A percentile compares a stretch with the other conserved stretches of the same genome.
Conservation (phyloP, 2,113 vertebrate species). For the Coturnix japonica region DNA sequence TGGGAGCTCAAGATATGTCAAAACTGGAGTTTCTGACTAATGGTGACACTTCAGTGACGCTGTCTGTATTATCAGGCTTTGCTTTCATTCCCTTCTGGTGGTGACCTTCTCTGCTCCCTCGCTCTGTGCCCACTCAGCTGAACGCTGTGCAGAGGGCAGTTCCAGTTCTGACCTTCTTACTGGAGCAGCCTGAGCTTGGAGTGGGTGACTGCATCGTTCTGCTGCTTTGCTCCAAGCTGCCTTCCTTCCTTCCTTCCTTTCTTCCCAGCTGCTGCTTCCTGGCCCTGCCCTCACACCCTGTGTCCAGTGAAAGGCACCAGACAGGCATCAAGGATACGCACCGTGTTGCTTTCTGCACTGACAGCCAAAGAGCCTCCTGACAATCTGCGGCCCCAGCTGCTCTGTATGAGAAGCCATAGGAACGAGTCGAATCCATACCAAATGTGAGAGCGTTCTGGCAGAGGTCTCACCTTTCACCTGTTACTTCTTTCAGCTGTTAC, state of each 20-base stretch:
- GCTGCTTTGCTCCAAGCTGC: background rate
- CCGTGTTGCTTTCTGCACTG: fast-evolving
- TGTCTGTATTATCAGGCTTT: background rate
- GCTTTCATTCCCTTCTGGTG: background rate
- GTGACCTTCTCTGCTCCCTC: background rate
- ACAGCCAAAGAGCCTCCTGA: constrained; percentile 59
- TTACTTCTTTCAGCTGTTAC: background rate
- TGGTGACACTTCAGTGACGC: background rate
- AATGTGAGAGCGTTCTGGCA: background rate
- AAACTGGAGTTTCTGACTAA: background rate
- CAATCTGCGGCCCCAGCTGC: constrained; percentile 40
- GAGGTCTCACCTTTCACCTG: fast-evolving
- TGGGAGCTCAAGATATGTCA: background rate
- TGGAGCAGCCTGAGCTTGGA: background rate
- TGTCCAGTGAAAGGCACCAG: background rate
- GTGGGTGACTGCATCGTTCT: background rate
- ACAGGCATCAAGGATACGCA: background rate
- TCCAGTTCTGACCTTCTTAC: background rate
- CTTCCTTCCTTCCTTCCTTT: background rate
- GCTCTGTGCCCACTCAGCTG: background rate
- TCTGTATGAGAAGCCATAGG: constrained; percentile 48
- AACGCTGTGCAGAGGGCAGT: background rate
- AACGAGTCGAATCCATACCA: constrained; percentile 12
- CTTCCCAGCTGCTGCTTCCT: constrained; percentile 2
- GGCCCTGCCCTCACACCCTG: background rate